Conservation (phyloP, 2,797 vertebrate genomes). For the Halcyon leucocephala region DNA sequence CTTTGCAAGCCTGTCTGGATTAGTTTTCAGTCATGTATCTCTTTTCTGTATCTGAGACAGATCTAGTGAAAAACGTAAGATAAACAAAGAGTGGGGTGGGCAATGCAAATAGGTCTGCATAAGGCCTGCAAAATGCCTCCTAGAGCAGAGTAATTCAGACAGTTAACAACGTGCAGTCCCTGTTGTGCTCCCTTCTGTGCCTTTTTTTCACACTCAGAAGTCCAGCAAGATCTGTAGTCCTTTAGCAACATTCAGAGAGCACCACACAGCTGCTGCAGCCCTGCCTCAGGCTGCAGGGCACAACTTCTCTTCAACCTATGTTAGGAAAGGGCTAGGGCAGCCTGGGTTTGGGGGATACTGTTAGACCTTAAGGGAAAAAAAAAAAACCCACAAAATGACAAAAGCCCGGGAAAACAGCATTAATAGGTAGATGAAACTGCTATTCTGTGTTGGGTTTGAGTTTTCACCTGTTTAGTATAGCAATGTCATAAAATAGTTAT, state of each 20-base stretch:
- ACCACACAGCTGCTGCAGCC: not conserved
- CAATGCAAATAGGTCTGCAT: not conserved
- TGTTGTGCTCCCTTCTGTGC: not conserved
- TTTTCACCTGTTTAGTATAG: not conserved
- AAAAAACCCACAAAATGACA: too few relatives aligned
- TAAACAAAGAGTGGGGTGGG: not conserved
- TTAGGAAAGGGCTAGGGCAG: not conserved
- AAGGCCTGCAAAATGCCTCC: not conserved
- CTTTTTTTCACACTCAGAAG: not conserved
- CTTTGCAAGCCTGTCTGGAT: not conserved
- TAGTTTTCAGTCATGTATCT: not conserved
- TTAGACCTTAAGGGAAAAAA: fast-evolving
- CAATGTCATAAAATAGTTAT: not conserved
- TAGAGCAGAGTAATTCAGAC: not conserved
- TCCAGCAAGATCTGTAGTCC: not conserved
- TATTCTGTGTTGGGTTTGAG: not conserved
- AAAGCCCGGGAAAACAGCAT: not conserved
- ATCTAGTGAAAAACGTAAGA: not conserved
- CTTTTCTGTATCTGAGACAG: not conserved
- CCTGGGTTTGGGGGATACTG: not conserved
- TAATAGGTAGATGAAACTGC: not conserved
- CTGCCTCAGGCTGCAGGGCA: not conserved
- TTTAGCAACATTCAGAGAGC: not conserved
- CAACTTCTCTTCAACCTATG: not conserved
- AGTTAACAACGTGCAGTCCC: fast-evolving